Evolutionary conservation across 2,888 invertebrate species (phyloP).

Genomic region (Portevinia maculata): DNA sequence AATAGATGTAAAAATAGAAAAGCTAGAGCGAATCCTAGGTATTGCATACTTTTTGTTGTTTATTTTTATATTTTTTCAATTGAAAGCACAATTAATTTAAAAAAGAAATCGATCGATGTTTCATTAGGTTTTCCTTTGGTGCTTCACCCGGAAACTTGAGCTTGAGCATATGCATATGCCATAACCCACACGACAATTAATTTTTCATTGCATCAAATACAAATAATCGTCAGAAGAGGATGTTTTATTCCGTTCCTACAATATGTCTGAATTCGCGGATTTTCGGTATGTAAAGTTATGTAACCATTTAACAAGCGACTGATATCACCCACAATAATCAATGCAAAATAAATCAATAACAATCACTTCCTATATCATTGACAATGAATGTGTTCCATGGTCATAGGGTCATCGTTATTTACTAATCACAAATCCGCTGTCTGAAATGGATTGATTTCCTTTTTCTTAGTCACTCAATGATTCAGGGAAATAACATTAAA

Average conservation of each 20-base stretch:
- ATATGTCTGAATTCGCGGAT: no score
- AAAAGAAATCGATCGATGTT: neutral
- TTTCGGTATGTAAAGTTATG: slow-evolving; percentile 36
- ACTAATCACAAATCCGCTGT: slow-evolving; percentile 23
- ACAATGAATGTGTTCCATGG: slow-evolving; percentile 49
- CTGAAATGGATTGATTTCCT: slow-evolving; percentile 45
- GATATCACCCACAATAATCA: neutral
- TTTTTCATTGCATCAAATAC: slow-evolving; percentile 7
- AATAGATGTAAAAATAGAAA: slow-evolving; percentile 6
- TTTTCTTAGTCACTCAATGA: slow-evolving; percentile 8
- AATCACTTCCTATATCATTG: slow-evolving; percentile 59
- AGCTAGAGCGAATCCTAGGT: slow-evolving; percentile 6
- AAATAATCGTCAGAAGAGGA: neutral
- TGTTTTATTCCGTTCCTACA: no score
- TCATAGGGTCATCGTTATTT: slow-evolving; percentile 63
- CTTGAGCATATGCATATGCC: neutral
- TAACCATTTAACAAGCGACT: neutral
- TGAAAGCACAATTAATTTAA: slow-evolving; percentile 3
- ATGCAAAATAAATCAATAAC: slow-evolving; percentile 11
- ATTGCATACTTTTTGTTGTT: neutral
- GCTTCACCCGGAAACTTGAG: slow-evolving; percentile 25
- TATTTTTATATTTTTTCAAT: slow-evolving; percentile 6
- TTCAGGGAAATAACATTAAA: no score
- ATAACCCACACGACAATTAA: neutral
- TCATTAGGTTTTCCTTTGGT: slow-evolving; percentile 20